Base-by-base conservation (phyloP, 2,113 vertebrate genomes). In the Verasper variegatus region DNA sequence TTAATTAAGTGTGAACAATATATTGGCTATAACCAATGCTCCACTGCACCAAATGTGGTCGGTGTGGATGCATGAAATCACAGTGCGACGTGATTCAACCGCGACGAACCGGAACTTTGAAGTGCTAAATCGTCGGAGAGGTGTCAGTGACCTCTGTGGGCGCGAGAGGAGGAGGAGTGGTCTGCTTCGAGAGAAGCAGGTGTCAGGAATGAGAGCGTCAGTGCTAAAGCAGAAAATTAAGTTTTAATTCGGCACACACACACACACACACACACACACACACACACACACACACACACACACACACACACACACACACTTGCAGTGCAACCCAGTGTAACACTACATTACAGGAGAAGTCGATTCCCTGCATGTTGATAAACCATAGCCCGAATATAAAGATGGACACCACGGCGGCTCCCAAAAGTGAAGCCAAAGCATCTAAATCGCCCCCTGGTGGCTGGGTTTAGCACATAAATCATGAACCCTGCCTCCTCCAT, bases 1-100 rank as follows among this genome's bases (percentile, higher is more conserved):
- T 81, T 88, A 88, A 92, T 92, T 87, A 88, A 78, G 84, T 76
- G 81, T 91, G 90, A 91, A 89, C 88, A 89, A 87, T 84, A 91
- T 83, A 90, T 83, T 83, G 88, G 57, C 86, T 74, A 84, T 80
- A 88, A 85, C 88, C 76, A 63, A 84, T 78, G 84, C 76, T 74
- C 65, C n/a, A 42, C 69, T 59, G 68, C 13, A 13, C 65, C 40
- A 70, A 31, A 68, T 72, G 59, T 24, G 73, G 71, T 26, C 0
- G 9, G 63, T 51, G 47, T 18, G 17, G 47, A 77, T 60, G 74
- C 79, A 42, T 87, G 82, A 84, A 83, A 89, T 89, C 70, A 74
- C 20, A 67, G 68, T 60, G 7, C 37, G 76, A 75, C 52, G 7
- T 70, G 76, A 86, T 77, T 81, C 42, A 54, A 42, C 74, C 82